Base-by-base conservation (phyloP, 2,797 vertebrate genomes). In the Crocodylus rhombifer region DNA sequence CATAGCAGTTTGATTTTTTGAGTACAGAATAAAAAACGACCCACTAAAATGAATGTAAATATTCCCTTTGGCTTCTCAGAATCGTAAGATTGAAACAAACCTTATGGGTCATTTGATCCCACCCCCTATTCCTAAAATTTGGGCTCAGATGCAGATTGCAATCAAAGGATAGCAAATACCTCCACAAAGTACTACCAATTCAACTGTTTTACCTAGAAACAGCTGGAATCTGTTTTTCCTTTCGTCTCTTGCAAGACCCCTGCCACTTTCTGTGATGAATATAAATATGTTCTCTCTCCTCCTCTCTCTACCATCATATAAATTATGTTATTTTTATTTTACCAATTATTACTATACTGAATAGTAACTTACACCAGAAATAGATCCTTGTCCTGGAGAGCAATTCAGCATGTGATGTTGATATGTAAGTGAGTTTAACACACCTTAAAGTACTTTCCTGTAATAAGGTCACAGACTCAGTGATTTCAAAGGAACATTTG, bases 381-480 rank as follows among this genome's bases (percentile, higher is more conserved):
- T 14, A 71, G 21, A 36, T 60, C 15, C 55, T 58, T 57, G 56
- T 64, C 11, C 33, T 69, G 4, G 2, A 12, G 73, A 78, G 21
- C 18, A 10, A 56, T 78, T 60, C 56, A 5, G 28, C 23, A 26
- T 36, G 12, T 20, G 1, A 25, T 71, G 23, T 71, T 36, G 14
- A 13, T 18, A 42, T 71, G 33, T 42, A 13, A 80, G 0, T 86
- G 21, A 42, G 20, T 74, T 25, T 42, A 71, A 79, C 2, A 79
- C 13, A 51, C 5, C 57, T 4, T 2, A 28, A 51, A 64, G 58
- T 26, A 13, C 18, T 82, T 73, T 63, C 33, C 1, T 28, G 2
- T 2, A 33, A 5, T 23, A 3, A 11, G n/a, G 14, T 7, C 9
- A 63, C 0, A 0, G 11, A 63, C 11, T 62, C 80, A 77, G 1